These are phyloP conservation scores for Ciconia nigra DNA, from an alignment of 2,797 vertebrate species.

Conservation along the genomic window DNA sequence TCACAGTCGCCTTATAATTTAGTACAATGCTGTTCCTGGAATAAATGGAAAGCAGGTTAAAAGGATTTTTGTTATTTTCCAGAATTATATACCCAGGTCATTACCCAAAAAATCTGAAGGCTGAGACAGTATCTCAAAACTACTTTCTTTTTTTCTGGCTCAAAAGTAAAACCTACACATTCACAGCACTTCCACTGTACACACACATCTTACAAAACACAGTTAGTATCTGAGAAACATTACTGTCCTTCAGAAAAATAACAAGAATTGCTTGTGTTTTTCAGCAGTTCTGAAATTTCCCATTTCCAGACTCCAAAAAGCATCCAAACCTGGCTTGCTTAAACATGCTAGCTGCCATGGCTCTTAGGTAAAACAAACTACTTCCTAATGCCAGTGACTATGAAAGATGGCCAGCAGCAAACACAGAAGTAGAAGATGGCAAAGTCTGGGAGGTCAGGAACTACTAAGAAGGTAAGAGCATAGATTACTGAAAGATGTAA, in stretches of 20 bases:
- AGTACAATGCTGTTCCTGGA: not conserved
- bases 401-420: conserved; percentile 1
- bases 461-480: not conserved
- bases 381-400: not conserved
- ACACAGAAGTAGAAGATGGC: not conserved
- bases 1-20: not conserved
- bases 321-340: not conserved
- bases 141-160: not conserved
- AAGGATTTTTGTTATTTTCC: conserved; percentile 14
- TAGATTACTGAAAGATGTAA: not conserved
- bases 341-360: not conserved
- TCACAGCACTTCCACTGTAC: not conserved
- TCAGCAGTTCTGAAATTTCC: not conserved
- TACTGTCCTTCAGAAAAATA: not conserved
- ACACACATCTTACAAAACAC: not conserved
- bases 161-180: not conserved
- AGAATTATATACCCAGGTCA: not conserved
- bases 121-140: not conserved
- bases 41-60: not conserved
- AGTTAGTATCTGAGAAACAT: not conserved
- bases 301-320: not conserved
- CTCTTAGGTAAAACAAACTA: not conserved
- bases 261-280: not conserved
- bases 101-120: not conserved
- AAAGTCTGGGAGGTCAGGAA: not conserved